Base-by-base conservation (phyloP, 2,113 vertebrate genomes). In the Calonectris borealis region DNA sequence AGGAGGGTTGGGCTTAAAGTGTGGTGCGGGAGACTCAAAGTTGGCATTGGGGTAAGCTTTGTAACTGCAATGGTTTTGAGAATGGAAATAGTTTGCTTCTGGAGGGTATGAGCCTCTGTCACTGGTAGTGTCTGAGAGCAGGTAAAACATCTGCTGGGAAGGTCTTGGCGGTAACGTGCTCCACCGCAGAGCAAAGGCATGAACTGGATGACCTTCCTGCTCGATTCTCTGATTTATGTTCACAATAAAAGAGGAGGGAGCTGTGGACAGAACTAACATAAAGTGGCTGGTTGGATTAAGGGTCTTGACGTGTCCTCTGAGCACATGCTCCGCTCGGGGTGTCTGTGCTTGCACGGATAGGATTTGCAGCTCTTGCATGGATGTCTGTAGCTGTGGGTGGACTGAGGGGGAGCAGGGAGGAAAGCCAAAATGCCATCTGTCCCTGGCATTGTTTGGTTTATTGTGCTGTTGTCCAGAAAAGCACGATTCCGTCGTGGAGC, bases 401-500 rank as follows among this genome's bases (percentile, higher is more conserved):
- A 64, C 62, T 71, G 66, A 79, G 62, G 46, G 11, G 15, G 2
- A 88, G 40, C 5, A 9, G 57, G 62, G 73, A 90, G 21, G 54
- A 91, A 90, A 77, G 40, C 70, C 75, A 62, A 46, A 83, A 76
- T 5, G 2, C 70, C 70, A 55, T 71, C 80, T 87, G 77, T 71
- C 72, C n/a, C 0, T 14, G 51, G 81, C n/a, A 76, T 65, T 71
- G 44, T 76, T 87, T 32, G 20, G 6, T 79, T 90, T 77, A 57
- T 49, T 87, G 44, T 8, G 2, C 52, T 61, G 31, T 48, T 78
- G 51, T 84, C 83, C 65, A 71, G 65, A 84, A 88, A 88, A 77
- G 27, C 77, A 82, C 0, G 0, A 48, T 73, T 88, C 2, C 1
- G 34, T 83, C 3, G 0, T 61, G 54, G 71, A 83, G 16, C 36